Base-by-base conservation (phyloP, 2,888 invertebrate species). In the Creontiades dilutus region DNA sequence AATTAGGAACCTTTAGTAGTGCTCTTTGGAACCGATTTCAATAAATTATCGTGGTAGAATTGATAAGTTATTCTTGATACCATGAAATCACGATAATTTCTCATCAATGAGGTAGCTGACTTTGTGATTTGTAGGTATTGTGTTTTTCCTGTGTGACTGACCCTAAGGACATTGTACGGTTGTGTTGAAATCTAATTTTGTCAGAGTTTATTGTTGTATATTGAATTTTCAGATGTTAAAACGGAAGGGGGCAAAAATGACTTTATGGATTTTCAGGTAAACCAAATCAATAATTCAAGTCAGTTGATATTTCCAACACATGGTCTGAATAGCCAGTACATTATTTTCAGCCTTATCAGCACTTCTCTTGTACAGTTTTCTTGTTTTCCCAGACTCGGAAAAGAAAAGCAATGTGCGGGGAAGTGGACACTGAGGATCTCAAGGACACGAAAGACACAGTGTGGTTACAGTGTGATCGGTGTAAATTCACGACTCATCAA, bases 381-480 rank as follows among this genome's bases (percentile, higher is more conserved):
- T 89, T 23, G 52, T 48, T 23, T 80, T 88, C 90, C 28, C 68
- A 91, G 91, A 48, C 91, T 12, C 90, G 91, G 23, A 91, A 91
- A 90, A 90, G 90, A 86, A 89, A 80, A 87, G 90, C 90, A 46
- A 89, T 91, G 90, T 57, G 89, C 46, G 86, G 89, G 4, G 91
- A 90, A 75, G 86, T 84, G 14, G 80, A 89, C n/a, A 48, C 86
- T 3, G 91, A 91, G 12, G 90, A 90, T 46, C 57, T 90, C 7
- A 86, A 87, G 46, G 90, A 91, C 19, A 91, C 92, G 19, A 92
- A 92, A 90, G 91, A 92, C 13, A 90, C 91, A 76, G 91, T 92
- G 85, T 93, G 93, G 93, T 91, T 93, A 92, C 93, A 93, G 90
- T 93, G 93, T 88, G 92, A 93, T 90, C 93, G 93, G 84, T 93